phyloP scores from a whole-genome alignment of 2,797 vertebrate genomes.

The Propithecus deckenii region DNA sequence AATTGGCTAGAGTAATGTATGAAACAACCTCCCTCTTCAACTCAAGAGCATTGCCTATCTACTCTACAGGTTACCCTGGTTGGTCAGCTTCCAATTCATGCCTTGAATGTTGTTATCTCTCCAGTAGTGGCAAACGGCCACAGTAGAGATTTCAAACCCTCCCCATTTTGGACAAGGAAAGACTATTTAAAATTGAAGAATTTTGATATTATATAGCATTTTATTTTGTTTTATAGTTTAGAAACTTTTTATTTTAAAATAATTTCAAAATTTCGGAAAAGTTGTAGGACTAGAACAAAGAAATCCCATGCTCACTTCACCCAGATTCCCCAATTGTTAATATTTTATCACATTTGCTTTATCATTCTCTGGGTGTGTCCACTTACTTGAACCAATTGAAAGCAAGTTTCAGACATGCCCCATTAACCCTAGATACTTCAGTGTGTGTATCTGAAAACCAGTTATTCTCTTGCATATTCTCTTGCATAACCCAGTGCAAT shows the following conservation, averaged over 20 bases:
- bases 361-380: background rate
- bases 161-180: background rate
- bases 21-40: fast-evolving
- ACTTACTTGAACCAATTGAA: background rate
- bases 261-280: background rate
- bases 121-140: background rate
- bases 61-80: background rate
- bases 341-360: background rate
- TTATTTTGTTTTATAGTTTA: background rate
- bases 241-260: background rate
- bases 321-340: background rate
- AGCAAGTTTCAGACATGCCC: background rate
- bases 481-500: background rate
- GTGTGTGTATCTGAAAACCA: background rate
- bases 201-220: background rate
- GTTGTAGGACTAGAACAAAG: background rate
- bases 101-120: background rate
- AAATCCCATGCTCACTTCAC: background rate
- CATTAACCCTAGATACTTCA: background rate
- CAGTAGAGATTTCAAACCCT: background rate
- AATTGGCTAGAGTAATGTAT: background rate
- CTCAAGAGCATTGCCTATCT: background rate
- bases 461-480: background rate
- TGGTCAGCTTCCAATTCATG: background rate
- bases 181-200: background rate